Conservation (phyloP, 2,888 invertebrate genomes). For the Eristalinus aeneus region DNA sequence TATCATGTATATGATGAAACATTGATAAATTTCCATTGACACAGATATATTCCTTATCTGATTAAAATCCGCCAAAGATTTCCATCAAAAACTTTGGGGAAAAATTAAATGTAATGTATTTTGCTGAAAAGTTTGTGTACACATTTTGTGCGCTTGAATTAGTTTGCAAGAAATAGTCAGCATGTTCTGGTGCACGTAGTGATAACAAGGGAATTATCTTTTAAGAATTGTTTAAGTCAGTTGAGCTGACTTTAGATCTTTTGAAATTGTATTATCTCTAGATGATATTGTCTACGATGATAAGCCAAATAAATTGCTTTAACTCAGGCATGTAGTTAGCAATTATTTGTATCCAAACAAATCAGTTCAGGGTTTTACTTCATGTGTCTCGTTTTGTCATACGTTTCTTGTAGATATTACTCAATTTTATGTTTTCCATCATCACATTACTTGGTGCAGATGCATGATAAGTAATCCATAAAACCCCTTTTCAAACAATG, state of each 20-base stretch:
- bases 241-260: not conserved
- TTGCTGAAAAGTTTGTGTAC: not conserved
- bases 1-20: not conserved
- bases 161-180: slow-evolving; percentile 12
- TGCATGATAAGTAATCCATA: too few relatives aligned
- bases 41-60: not conserved
- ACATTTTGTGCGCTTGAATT: not conserved
- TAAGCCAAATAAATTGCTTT: not conserved
- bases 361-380: not conserved
- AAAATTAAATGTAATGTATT: not conserved
- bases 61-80: not conserved
- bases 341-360: not conserved
- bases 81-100: not conserved
- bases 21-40: too few relatives aligned
- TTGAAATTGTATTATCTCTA: not conserved
- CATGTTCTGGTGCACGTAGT: slow-evolving; percentile 41
- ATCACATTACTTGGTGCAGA: too few relatives aligned
- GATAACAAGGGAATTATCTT: slow-evolving; percentile 32
- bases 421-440: too few relatives aligned
- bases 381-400: not conserved
- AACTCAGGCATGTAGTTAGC: not conserved
- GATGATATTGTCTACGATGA: not conserved
- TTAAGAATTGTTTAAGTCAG: not conserved
- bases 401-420: too few relatives aligned
- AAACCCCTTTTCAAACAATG: too few relatives aligned